Base-by-base conservation (phyloP, 2,888 invertebrate genomes). In the Oscheius myriophilus region DNA sequence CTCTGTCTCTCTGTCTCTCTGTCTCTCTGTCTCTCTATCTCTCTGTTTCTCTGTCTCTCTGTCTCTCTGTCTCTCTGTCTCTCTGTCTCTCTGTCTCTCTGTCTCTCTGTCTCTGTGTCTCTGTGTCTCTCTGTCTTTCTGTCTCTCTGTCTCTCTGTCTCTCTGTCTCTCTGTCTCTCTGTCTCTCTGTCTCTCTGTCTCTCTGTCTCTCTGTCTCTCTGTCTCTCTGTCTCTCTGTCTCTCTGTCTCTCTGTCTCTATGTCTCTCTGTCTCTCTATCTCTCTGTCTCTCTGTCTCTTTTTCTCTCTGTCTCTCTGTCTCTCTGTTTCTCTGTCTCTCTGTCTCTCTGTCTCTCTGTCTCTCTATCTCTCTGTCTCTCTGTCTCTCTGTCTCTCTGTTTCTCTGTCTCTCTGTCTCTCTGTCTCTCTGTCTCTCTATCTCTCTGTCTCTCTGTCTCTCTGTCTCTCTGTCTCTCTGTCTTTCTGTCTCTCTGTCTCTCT, bases 401-500 rank as follows among this genome's bases (percentile, higher is more conserved):
- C n/a, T n/a, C n/a, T n/a, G n/a, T n/a, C 2, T 49, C 11, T 49
- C 3, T 18, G 11, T 49, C 49, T 49, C 21, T 18, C 21, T 49
- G 4, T 33, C 33, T 9, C 33, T 33, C 33, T 21, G 4, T 7
- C 21, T 9, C 33, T 33, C 33, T 33, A 3, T 33, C 33, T 33
- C 16, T 41, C 16, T 39, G 7, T 42, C 21, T 49, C 49, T 49
- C n/a, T 18, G 3, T 49, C 49, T 49, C 21, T 18, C 21, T 49
- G 4, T 33, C 33, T 33, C 33, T 33, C 23, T 55, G 1, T 18
- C 6, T 16, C 18, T 14, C 90, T 80, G 92, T 91, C 64, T 92
- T 91, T 68, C n/a, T n/a, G n/a, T n/a, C 2, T 49, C 11, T 49
- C 3, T 18, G 11, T 49, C 49, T 49, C 21, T 18, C 21, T 49